These are phyloP conservation scores for Pogonocichla stellata DNA, from an alignment of 2,113 vertebrate species.

Conservation along the genomic window DNA sequence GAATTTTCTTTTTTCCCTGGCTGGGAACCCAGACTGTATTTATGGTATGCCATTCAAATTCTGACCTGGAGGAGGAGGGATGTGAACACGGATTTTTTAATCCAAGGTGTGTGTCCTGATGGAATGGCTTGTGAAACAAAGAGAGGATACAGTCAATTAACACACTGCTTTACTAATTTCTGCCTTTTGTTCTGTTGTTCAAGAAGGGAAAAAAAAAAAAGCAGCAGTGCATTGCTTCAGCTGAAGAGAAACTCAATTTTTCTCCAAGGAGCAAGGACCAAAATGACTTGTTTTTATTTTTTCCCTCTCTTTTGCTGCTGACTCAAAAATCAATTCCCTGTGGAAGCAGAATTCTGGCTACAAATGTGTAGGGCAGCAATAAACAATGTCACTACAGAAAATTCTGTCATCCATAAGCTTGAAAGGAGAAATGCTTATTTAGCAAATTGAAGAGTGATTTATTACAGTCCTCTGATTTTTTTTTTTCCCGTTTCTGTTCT, in stretches of 20 bases:
- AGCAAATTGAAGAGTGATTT: constrained; percentile 2
- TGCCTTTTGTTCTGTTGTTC: neutral
- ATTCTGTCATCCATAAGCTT: neutral
- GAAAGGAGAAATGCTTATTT: neutral
- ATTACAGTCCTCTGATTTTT: neutral
- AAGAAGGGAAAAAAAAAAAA: neutral
- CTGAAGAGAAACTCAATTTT: neutral
- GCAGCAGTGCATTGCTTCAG: neutral
- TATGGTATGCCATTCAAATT: neutral
- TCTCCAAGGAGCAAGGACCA: neutral
- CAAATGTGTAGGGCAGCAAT: neutral
- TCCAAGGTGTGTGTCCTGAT: neutral
- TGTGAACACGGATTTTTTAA: neutral
- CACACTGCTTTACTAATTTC: neutral
- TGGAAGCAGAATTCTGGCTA: neutral
- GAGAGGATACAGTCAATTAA: neutral
- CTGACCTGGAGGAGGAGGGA: neutral
- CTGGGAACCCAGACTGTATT: neutral
- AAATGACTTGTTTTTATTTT: neutral
- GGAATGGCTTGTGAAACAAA: neutral
- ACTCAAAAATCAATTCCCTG: neutral
- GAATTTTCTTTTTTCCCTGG: neutral
- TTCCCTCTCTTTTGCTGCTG: neutral
- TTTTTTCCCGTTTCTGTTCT: neutral
- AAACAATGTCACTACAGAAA: neutral